Evolutionary conservation across 1,140 invertebrate genomes (phyloP).

Genomic region (Saccostrea glomerata): DNA sequence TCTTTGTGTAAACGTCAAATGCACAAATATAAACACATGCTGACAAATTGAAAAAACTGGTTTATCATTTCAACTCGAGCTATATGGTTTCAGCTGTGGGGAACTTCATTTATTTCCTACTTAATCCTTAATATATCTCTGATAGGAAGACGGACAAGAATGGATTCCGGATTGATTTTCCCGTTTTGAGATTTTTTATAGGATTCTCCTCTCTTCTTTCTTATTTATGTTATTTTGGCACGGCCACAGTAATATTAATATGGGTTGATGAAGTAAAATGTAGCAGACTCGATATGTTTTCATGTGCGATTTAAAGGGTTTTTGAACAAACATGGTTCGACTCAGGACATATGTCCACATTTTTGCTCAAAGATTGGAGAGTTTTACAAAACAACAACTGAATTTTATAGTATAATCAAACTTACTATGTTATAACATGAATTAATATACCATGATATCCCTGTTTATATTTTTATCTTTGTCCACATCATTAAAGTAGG

Average conservation of each 20-base stretch:
- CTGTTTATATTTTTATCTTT: too few species aligned
- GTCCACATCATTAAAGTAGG: too few species aligned
- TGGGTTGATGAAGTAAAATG: not conserved
- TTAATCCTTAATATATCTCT: not conserved
- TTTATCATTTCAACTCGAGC: not conserved
- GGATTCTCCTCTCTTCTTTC: not conserved
- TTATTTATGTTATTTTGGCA: not conserved
- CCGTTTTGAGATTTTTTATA: not conserved
- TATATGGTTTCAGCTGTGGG: not conserved
- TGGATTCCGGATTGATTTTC: not conserved
- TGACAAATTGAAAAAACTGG: not conserved
- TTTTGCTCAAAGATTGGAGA: too few species aligned
- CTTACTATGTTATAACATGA: too few species aligned
- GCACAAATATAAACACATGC: not conserved
- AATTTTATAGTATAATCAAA: too few species aligned
- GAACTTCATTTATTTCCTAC: constrained; percentile 2
- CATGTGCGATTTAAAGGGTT: too few species aligned
- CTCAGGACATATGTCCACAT: too few species aligned
- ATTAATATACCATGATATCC: too few species aligned
- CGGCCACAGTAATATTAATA: too few species aligned
- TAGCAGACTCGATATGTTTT: not conserved
- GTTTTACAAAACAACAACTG: too few species aligned
- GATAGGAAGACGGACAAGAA: not conserved
- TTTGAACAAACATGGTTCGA: too few species aligned
- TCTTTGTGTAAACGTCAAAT: not conserved